phyloP scores from a whole-genome alignment of 1,140 invertebrate genomes.

The Stegodyphus mimosarum region DNA sequence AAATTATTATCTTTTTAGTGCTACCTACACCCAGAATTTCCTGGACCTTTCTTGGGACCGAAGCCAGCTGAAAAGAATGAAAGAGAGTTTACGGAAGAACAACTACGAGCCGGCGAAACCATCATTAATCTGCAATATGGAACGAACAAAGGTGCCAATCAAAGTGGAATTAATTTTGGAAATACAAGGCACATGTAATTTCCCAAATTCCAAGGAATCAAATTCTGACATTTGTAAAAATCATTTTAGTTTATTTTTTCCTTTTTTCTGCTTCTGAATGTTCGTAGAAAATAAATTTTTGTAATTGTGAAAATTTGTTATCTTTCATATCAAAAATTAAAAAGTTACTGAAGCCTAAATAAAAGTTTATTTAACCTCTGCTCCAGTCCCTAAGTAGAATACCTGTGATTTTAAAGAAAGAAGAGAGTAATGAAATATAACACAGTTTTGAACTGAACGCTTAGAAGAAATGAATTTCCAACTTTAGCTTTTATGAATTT shows the following conservation, averaged over 20 bases:
- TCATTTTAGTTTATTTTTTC: slow-evolving; percentile 21
- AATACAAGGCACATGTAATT: slow-evolving; percentile 73
- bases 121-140: slow-evolving; percentile 93
- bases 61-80: slow-evolving; percentile 87
- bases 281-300: slow-evolving; percentile 28
- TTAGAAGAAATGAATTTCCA: no score
- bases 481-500: no score
- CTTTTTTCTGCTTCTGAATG: neutral
- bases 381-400: no score
- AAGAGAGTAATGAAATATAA: no score
- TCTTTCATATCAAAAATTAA: neutral
- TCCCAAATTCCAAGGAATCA: neutral
- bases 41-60: slow-evolving; percentile 85
- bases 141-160: slow-evolving; percentile 88
- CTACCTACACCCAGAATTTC: slow-evolving; percentile 88
- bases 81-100: slow-evolving; percentile 89
- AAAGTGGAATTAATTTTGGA: slow-evolving; percentile 90
- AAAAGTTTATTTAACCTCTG: no score
- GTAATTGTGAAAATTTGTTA: neutral
- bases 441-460: no score
- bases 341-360: neutral
- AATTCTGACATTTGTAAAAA: slow-evolving; percentile 30
- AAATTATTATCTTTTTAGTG: slow-evolving; percentile 72
- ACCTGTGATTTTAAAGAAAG: no score
- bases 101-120: slow-evolving; percentile 83